These are phyloP conservation scores for Apamea sordens DNA, from an alignment of 2,888 invertebrate genomes.

Conservation along the genomic window DNA sequence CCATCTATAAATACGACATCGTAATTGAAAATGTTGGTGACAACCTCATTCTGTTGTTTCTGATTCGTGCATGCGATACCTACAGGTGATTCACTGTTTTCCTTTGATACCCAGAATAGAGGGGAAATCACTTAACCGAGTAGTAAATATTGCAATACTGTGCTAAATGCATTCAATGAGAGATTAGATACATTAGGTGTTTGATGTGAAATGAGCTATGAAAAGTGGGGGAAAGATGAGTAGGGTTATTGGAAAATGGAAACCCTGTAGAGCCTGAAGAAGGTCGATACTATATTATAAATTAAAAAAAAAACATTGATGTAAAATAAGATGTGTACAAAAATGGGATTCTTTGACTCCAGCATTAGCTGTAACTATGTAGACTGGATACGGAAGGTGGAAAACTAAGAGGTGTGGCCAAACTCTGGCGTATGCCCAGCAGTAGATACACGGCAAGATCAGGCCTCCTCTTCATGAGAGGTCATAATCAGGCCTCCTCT, in stretches of 20 bases:
- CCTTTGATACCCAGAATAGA: constrained; percentile 52
- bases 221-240: constrained; percentile 4
- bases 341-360: no score
- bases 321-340: no score
- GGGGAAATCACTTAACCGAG: constrained; percentile 44
- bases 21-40: constrained; percentile 33
- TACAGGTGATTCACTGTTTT: constrained; percentile 56
- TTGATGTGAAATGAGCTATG: constrained; percentile 23
- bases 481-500: no score
- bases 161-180: constrained; percentile 47
- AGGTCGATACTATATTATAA: neutral
- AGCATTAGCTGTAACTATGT: no score
- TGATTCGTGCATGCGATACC: constrained; percentile 19
- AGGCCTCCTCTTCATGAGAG: no score
- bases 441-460: neutral
- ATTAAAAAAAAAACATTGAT: no score
- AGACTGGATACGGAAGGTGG: neutral
- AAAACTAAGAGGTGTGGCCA: neutral
- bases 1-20: constrained; percentile 17
- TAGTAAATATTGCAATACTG: constrained; percentile 43
- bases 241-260: neutral
- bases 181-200: constrained; percentile 25
- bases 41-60: constrained; percentile 28
- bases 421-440: neutral
- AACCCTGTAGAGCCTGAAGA: neutral